Evolutionary conservation across 92 coral and sea anemone genomes (phyloP), one percentile per base, ranked within the genome.

Genomic region (Virgularia gustaviana): DNA sequence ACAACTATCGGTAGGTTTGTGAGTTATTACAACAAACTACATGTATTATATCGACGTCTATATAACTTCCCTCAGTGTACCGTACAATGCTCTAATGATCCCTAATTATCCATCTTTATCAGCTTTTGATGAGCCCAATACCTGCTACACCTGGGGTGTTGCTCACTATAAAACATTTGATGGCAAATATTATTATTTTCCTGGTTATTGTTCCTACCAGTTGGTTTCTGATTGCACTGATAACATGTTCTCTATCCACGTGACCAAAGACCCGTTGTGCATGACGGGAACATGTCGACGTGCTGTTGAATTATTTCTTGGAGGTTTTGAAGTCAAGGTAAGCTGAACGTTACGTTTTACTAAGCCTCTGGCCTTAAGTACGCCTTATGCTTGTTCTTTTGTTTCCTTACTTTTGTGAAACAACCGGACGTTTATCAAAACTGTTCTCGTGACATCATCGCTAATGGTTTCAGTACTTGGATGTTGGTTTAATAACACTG

Each of bases 201-300:
- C 90, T 37, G 95, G 95, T n/a, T 85, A 87, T 12, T 88, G 95
- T 59, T 81, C 95, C 0, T 88, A 88, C 83, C 86, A 88, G 63
- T 85, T 88, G 60, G 77, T 88, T 22, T 87, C 86, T 43, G 95
- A 88, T 73, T 88, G 95, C 57, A 52, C 57, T n/a, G 95, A 88
- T 36, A 81, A 85, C 54, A 39, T 86, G 85, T 88, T 88, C 78
- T 88, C 95, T 36, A 85, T 88, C 56, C 95, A 88, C 71, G 88
- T 88, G 60, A 80, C 64, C 37, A 55, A 81, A 20, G 90, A 88
- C 18, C 83, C 81, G 20, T 56, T 36, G 52, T 88, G 95, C 45
- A 57, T 58, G 22, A 65, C 65, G 42, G 63, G 33, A 15, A 24
- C 65, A 25, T 88, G 95, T 68, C 81, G 84, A 22, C 80, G 86